Conservation (phyloP, 2,113 vertebrate genomes). For the Morone chrysops region DNA sequence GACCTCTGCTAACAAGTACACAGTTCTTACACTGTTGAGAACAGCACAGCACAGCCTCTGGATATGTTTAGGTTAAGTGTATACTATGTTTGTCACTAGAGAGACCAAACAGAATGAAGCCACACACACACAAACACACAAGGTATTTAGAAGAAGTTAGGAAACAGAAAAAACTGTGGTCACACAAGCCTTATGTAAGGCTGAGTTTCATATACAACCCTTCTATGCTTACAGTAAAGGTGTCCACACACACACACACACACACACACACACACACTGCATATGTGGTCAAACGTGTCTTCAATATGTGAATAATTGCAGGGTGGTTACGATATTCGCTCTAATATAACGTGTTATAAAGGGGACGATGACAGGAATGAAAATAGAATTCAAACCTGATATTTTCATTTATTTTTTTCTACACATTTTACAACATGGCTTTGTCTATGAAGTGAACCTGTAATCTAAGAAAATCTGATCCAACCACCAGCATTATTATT, state of each 20-base stretch:
- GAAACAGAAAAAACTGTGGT: slow-evolving; percentile 18
- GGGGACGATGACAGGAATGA: too few species aligned
- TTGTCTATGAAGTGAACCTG: not conserved
- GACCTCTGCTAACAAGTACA: slow-evolving; percentile 29
- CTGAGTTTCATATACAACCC: not conserved
- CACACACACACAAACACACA: not conserved
- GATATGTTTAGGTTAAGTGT: slow-evolving; percentile 34
- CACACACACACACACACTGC: not conserved
- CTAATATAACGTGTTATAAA: not conserved
- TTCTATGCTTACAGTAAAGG: too few species aligned
- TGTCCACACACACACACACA: not conserved
- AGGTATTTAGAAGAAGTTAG: slow-evolving; percentile 4
- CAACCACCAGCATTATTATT: not conserved
- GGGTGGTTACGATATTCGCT: not conserved
- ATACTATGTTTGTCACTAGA: slow-evolving; percentile 34
- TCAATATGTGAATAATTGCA: not conserved
- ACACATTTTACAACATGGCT: not conserved
- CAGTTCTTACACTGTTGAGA: slow-evolving; percentile 18
- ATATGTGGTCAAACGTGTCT: not conserved
- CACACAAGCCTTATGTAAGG: slow-evolving; percentile 1
- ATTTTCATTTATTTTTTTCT: not conserved
- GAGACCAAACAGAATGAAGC: slow-evolving; percentile 15
- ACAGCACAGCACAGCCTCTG: slow-evolving; percentile 15
- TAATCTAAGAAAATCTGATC: not conserved
- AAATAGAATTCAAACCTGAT: not conserved